phyloP scores from a whole-genome alignment of 2,113 vertebrate genomes.

The Colistium nudipinnis region DNA sequence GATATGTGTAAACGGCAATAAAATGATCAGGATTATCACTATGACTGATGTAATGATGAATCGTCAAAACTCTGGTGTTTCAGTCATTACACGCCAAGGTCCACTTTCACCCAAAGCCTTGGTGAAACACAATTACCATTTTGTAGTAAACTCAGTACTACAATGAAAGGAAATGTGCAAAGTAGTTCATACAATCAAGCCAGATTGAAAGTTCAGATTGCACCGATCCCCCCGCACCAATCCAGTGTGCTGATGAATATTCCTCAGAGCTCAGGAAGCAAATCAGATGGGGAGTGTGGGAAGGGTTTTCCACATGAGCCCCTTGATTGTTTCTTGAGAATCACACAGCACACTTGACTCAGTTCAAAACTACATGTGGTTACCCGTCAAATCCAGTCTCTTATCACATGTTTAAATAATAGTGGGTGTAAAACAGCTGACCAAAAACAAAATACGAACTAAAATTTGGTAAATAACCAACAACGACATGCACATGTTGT shows the following conservation, averaged over 20 bases:
- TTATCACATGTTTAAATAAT: too few species aligned
- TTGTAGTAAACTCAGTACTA: slow-evolving; percentile 34
- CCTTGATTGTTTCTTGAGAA: too few species aligned
- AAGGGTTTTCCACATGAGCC: slow-evolving; percentile 40
- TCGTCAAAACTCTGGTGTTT: slow-evolving; percentile 4
- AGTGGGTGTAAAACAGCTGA: too few species aligned
- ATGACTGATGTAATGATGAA: not conserved
- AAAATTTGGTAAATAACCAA: too few species aligned
- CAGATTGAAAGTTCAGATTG: slow-evolving; percentile 63
- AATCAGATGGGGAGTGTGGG: slow-evolving; percentile 44
- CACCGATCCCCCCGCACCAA: slow-evolving; percentile 44
- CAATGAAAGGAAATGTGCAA: slow-evolving; percentile 73
- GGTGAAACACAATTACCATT: slow-evolving; percentile 36
- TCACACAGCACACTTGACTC: too few species aligned
- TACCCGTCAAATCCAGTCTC: too few species aligned
- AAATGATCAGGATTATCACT: too few species aligned
- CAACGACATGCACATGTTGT: too few species aligned
- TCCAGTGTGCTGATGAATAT: slow-evolving; percentile 55
- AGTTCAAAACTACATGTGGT: too few species aligned
- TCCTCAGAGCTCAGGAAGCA: slow-evolving; percentile 51
- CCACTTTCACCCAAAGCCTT: slow-evolving; percentile 35
- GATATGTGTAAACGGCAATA: too few species aligned
- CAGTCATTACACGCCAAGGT: slow-evolving; percentile 1
- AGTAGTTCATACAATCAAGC: slow-evolving; percentile 60
- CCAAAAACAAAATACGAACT: too few species aligned